phyloP scores from a whole-genome alignment of 1,140 invertebrate genomes.

The Hyphantria cunea region DNA sequence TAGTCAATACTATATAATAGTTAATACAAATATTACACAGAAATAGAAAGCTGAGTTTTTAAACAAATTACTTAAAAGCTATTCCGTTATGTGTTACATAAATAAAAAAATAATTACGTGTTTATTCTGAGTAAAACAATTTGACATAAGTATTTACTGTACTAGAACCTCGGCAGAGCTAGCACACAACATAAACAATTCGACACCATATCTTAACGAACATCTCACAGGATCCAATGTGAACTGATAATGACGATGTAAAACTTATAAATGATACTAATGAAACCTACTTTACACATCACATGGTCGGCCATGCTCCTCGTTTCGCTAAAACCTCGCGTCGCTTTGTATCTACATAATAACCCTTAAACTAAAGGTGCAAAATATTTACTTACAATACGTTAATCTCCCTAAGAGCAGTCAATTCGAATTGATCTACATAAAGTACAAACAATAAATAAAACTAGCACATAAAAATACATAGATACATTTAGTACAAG shows the following conservation, averaged over 20 bases:
- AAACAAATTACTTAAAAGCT: too few species aligned
- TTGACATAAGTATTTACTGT: too few species aligned
- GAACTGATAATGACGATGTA: conserved; percentile 25
- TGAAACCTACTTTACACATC: conserved; percentile 27
- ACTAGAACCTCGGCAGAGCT: neutral
- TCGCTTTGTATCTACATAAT: conserved; percentile 30
- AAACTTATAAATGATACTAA: conserved; percentile 30
- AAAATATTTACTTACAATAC: conserved; percentile 68
- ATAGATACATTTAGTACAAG: conserved; percentile 63
- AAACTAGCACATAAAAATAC: conserved; percentile 64
- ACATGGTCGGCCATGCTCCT: conserved; percentile 21
- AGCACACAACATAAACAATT: conserved; percentile 1
- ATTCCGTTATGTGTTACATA: too few species aligned
- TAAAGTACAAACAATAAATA: conserved; percentile 72
- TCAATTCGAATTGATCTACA: conserved; percentile 75
- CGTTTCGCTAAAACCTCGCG: conserved; percentile 14
- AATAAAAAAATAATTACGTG: too few species aligned
- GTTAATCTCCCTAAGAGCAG: conserved; percentile 75
- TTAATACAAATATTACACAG: too few species aligned
- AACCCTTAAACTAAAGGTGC: conserved; percentile 60
- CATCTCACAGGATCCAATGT: conserved; percentile 18
- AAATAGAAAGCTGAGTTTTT: too few species aligned
- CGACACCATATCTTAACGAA: neutral
- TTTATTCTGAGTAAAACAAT: too few species aligned
- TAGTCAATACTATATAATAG: too few species aligned